Conservation (phyloP, 2,888 invertebrate genomes). For the Hyppa rectilinea region DNA sequence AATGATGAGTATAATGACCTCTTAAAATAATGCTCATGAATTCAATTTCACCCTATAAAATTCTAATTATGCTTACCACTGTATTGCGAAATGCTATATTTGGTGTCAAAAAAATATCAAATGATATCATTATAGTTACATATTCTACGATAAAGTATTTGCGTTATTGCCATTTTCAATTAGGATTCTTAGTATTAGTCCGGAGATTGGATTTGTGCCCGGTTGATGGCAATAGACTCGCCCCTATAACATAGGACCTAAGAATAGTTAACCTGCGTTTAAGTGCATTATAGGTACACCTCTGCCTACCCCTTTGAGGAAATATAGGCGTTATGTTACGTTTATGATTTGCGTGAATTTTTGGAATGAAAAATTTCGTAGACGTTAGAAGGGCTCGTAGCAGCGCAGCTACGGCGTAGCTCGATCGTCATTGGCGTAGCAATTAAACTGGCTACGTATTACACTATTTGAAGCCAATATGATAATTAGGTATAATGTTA, state of each 20-base stretch:
- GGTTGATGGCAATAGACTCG: not conserved
- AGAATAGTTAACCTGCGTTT: not conserved
- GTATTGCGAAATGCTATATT: not conserved
- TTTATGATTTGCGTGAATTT: not conserved
- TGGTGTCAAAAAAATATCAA: too few relatives aligned
- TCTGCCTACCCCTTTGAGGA: not conserved
- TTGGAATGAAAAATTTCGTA: constrained; percentile 11
- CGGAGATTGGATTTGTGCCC: too few relatives aligned
- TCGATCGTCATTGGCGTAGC: constrained; percentile 25
- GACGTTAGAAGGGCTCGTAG: constrained; percentile 26
- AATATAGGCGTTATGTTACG: not conserved
- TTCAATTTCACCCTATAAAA: too few relatives aligned
- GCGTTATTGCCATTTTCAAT: not conserved
- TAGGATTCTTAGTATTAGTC: too few relatives aligned
- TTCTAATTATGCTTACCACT: not conserved
- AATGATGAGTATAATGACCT: too few relatives aligned
- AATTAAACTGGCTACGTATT: not conserved
- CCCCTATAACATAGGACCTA: not conserved
- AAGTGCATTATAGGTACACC: not conserved
- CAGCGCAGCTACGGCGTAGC: constrained; percentile 40
- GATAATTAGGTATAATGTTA: not conserved
- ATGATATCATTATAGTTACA: too few relatives aligned
- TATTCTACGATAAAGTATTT: not conserved
- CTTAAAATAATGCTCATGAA: too few relatives aligned
- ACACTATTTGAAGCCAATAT: not conserved